Percentiles rank a stretch among this genome's conserved stretches.
These are phyloP conservation scores for Nebria brevicollis DNA, from an alignment of 2,888 invertebrate species.

Conservation along the genomic window DNA sequence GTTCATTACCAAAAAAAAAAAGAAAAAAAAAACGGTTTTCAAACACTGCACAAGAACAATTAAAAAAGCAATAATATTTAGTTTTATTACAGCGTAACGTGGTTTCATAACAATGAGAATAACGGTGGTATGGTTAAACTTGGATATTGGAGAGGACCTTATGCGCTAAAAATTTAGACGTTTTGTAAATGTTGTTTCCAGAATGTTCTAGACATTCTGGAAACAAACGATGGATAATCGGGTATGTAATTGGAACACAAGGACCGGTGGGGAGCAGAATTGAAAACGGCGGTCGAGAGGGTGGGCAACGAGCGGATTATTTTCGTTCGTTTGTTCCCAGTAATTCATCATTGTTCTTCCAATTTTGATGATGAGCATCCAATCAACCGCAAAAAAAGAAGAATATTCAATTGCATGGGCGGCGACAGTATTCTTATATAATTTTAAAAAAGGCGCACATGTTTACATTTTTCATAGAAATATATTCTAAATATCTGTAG, in stretches of 20 bases:
- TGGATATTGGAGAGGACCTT: neutral
- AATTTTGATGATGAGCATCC: neutral
- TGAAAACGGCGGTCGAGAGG: neutral
- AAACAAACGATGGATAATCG: neutral
- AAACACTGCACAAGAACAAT: neutral
- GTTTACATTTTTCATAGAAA: too few relatives aligned
- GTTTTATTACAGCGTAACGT: neutral
- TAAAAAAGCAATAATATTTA: neutral
- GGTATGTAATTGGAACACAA: neutral
- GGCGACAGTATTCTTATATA: neutral
- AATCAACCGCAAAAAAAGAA: neutral
- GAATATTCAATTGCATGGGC: neutral
- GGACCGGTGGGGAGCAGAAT: neutral
- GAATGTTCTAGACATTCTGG: neutral
- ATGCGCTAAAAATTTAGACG: neutral
- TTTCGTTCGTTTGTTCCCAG: slow-evolving; percentile 9
- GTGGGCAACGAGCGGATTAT: neutral
- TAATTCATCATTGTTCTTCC: slow-evolving; percentile 4
- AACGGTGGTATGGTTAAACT: neutral
- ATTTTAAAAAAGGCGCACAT: neutral
- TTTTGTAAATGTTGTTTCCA: neutral
- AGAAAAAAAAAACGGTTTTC: neutral
- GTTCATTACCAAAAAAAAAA: neutral
- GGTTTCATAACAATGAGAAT: neutral
- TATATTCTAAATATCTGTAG: too few relatives aligned